Evolutionary conservation across 2,888 invertebrate species (phyloP).

Genomic region (Cosmia pyralina): DNA sequence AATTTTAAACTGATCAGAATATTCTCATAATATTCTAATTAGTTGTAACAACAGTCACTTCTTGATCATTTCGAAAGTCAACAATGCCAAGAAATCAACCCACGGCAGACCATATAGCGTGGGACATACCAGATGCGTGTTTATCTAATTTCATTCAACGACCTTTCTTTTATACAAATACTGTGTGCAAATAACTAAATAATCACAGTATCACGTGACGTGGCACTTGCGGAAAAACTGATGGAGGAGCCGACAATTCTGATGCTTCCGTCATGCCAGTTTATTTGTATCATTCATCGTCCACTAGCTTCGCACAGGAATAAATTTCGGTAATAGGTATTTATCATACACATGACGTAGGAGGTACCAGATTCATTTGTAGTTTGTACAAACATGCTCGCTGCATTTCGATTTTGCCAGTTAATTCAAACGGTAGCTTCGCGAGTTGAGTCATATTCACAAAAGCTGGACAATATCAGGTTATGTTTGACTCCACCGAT

Average conservation of each 20-base stretch:
- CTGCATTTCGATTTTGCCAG: slow-evolving; percentile 52
- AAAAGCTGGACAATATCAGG: slow-evolving; percentile 67
- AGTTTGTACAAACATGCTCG: slow-evolving; percentile 33
- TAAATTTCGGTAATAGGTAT: slow-evolving; percentile 61
- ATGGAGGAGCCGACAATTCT: slow-evolving; percentile 20
- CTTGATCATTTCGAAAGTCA: slow-evolving; percentile 56
- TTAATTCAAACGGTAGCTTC: slow-evolving; percentile 65
- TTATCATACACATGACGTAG: slow-evolving; percentile 50
- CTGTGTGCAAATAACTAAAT: slow-evolving; percentile 43
- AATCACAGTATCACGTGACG: slow-evolving; percentile 48
- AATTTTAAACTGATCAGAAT: slow-evolving; percentile 29
- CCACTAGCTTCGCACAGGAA: slow-evolving; percentile 23
- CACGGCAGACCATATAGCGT: slow-evolving; percentile 37
- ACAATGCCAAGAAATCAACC: slow-evolving; percentile 59
- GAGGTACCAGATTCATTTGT: slow-evolving; percentile 49
- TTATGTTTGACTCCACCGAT: slow-evolving; percentile 57
- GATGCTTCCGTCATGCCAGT: slow-evolving; percentile 63
- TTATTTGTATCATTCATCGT: slow-evolving; percentile 56
- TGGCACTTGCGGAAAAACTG: slow-evolving; percentile 43
- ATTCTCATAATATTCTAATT: slow-evolving; percentile 34
- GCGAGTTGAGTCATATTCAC: slow-evolving; percentile 62
- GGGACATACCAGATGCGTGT: slow-evolving; percentile 48
- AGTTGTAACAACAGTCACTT: slow-evolving; percentile 34
- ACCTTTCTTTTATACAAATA: slow-evolving; percentile 55
- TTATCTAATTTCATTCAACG: slow-evolving; percentile 58